phyloP scores from a whole-genome alignment of 1,140 invertebrate species.

The Drepana arcuata region DNA sequence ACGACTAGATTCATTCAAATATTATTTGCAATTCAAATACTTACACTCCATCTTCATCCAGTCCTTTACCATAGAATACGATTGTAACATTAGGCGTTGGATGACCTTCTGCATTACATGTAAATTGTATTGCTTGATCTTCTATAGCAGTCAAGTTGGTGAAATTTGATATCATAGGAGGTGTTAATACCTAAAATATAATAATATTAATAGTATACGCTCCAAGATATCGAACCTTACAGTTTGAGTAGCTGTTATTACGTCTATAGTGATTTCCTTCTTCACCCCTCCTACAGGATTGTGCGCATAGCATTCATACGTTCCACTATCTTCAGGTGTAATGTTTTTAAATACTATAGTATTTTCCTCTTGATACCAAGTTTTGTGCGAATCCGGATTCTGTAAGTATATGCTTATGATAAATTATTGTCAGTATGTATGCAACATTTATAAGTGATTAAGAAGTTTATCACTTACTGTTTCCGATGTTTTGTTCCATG shows the following conservation, averaged over 20 bases:
- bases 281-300: no score
- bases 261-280: slow-evolving; percentile 23
- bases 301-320: slow-evolving; percentile 38
- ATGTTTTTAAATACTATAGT: slow-evolving; percentile 35
- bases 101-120: slow-evolving; percentile 30
- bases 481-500: slow-evolving; percentile 31
- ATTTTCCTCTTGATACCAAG: slow-evolving; percentile 26
- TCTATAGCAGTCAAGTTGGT: slow-evolving; percentile 29
- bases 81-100: slow-evolving; percentile 35
- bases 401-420: slow-evolving; percentile 8
- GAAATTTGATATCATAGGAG: slow-evolving; percentile 38
- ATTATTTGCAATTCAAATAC: not conserved
- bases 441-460: not conserved
- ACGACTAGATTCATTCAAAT: no score
- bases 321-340: slow-evolving; percentile 26
- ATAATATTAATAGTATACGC: slow-evolving; percentile 7
- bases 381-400: slow-evolving; percentile 12
- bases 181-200: slow-evolving; percentile 31
- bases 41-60: slow-evolving; percentile 24
- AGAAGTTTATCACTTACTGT: slow-evolving; percentile 11
- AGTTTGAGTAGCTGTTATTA: no score
- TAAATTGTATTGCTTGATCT: slow-evolving; percentile 23
- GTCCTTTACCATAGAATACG: slow-evolving; percentile 20
- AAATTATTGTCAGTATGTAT: not conserved
- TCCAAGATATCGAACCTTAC: no score